A percentile compares a stretch with the other conserved stretches of the same genome.
These are phyloP conservation scores for Laspeyria flexula DNA, from an alignment of 2,888 invertebrate genomes.

Conservation along the genomic window DNA sequence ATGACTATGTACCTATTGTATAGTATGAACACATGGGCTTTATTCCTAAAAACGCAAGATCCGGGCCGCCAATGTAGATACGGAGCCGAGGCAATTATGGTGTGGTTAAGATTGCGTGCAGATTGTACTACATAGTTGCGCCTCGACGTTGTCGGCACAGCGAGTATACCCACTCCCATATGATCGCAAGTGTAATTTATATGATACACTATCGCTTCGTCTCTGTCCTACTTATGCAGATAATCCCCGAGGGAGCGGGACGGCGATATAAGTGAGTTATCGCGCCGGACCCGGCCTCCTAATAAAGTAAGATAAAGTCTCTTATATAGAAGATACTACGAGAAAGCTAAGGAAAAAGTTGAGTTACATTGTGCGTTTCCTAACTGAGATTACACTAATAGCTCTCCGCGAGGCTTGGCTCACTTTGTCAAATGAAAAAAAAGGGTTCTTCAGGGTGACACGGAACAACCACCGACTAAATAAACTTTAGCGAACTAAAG, in stretches of 20 bases:
- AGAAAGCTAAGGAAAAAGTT: slow-evolving; percentile 32
- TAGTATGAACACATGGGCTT: too few species aligned
- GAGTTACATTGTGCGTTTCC: slow-evolving; percentile 43
- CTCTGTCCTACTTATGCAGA: slow-evolving; percentile 24
- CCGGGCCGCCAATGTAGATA: too few species aligned
- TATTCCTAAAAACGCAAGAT: too few species aligned
- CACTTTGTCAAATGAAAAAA: slow-evolving; percentile 9
- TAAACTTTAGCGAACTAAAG: too few species aligned
- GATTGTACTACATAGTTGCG: not conserved
- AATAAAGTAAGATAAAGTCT: slow-evolving; percentile 46
- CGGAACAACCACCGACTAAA: too few species aligned
- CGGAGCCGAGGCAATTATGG: too few species aligned
- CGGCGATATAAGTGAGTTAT: slow-evolving; percentile 24
- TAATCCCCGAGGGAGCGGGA: slow-evolving; percentile 15
- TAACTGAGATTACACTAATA: slow-evolving; percentile 37
- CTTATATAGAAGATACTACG: slow-evolving; percentile 37
- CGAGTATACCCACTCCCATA: slow-evolving; percentile 9
- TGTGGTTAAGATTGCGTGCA: not conserved
- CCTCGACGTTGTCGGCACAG: too few species aligned
- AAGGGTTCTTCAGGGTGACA: too few species aligned
- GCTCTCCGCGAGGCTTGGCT: slow-evolving; percentile 20
- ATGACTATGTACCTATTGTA: too few species aligned
- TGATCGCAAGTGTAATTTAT: slow-evolving; percentile 29
- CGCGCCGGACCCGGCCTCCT: slow-evolving; percentile 23
- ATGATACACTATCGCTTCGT: slow-evolving; percentile 24